These are phyloP conservation scores for Danio albolineatus DNA, from an alignment of 2,797 vertebrate genomes.

Conservation along the genomic window DNA sequence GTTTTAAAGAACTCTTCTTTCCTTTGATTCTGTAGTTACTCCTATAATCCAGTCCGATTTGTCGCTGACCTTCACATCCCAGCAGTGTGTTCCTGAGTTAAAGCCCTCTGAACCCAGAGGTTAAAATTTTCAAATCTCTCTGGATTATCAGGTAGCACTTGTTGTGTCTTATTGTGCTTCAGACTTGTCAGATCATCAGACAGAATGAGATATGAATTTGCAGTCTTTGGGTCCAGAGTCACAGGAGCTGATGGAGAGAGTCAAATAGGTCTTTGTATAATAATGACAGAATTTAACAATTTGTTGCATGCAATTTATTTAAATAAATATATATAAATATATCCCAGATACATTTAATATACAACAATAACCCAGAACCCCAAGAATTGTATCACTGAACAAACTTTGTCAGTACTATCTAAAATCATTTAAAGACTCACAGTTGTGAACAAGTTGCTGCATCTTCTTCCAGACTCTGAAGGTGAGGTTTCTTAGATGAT, in stretches of 20 bases:
- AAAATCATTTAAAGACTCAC: too few relatives aligned
- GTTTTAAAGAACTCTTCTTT: not conserved
- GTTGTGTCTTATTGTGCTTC: too few relatives aligned
- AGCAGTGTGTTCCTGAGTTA: slow-evolving; percentile 55
- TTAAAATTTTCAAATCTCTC: slow-evolving; percentile 6
- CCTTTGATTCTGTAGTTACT: slow-evolving; percentile 53
- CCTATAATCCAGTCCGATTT: slow-evolving; percentile 65
- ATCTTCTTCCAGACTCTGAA: slow-evolving; percentile 53
- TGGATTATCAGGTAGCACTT: slow-evolving; percentile 46
- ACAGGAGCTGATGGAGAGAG: slow-evolving; percentile 36
- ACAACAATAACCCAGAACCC: too few relatives aligned
- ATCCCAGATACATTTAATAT: too few relatives aligned
- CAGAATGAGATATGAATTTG: slow-evolving; percentile 11
- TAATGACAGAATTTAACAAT: too few relatives aligned
- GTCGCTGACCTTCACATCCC: slow-evolving; percentile 61
- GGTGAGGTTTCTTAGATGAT: slow-evolving; percentile 43
- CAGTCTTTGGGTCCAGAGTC: slow-evolving; percentile 54
- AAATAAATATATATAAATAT: too few relatives aligned
- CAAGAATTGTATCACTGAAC: too few relatives aligned
- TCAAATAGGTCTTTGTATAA: not conserved
- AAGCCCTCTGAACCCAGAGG: slow-evolving; percentile 56
- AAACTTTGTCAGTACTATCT: too few relatives aligned
- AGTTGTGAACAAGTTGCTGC: slow-evolving; percentile 47
- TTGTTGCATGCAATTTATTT: too few relatives aligned
- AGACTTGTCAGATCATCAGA: slow-evolving; percentile 36